Conservation (phyloP, 2,113 vertebrate species). For the Maccullochella peelii region DNA sequence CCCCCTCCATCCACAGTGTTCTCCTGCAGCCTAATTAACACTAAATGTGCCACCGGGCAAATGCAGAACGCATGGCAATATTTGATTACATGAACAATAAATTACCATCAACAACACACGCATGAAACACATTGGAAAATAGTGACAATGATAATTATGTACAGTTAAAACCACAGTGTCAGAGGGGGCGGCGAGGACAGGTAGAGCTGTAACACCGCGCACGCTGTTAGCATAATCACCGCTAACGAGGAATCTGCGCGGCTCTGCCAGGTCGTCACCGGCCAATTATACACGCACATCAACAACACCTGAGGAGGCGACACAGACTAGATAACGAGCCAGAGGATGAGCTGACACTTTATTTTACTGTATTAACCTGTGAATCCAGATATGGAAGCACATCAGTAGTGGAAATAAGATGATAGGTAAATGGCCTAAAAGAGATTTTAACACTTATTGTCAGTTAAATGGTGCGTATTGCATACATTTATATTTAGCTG, state of each 20-base stretch:
- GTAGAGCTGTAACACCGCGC: constrained; percentile 51
- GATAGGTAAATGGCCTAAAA: no score
- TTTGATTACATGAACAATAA: constrained; percentile 87
- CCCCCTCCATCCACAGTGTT: constrained; percentile 70
- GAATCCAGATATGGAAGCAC: background rate
- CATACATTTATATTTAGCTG: no score
- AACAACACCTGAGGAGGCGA: constrained; percentile 61
- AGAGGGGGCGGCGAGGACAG: constrained; percentile 49
- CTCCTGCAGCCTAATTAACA: constrained; percentile 82
- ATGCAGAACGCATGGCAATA: constrained; percentile 79
- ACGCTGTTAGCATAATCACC: constrained; percentile 35
- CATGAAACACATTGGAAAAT: constrained; percentile 69
- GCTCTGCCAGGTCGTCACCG: constrained; percentile 23
- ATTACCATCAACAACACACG: constrained; percentile 85
- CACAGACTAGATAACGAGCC: constrained; percentile 22
- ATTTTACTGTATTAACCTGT: constrained; percentile 1
- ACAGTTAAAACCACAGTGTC: constrained; percentile 75
- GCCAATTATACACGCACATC: constrained; percentile 46
- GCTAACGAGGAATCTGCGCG: constrained; percentile 27
- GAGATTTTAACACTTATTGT: no score
- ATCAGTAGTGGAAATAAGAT: background rate
- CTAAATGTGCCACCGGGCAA: constrained; percentile 79
- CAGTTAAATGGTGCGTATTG: no score
- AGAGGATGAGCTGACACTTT: constrained; percentile 11
- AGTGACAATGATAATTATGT: constrained; percentile 79